Conservation (phyloP, 2,113 vertebrate genomes). For the Podilymbus podiceps region DNA sequence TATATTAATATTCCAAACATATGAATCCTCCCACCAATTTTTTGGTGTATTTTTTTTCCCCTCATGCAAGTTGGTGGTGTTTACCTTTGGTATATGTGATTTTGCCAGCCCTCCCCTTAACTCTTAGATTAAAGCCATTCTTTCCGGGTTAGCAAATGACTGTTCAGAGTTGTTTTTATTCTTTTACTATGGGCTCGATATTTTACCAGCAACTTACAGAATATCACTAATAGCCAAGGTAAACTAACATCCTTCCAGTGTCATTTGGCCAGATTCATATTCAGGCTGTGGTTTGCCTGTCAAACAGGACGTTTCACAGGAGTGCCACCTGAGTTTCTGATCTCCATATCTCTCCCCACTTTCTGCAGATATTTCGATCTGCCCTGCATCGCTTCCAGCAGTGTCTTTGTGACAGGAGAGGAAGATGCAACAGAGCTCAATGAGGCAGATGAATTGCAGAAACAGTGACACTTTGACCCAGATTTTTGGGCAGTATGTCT, state of each 20-base stretch:
- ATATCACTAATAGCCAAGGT: not conserved
- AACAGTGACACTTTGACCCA: not conserved
- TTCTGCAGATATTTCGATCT: not conserved
- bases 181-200: not conserved
- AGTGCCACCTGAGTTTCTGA: not conserved
- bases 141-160: not conserved
- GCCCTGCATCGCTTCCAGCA: not conserved
- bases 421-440: not conserved
- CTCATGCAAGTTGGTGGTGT: not conserved
- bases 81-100: not conserved
- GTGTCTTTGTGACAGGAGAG: not conserved
- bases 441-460: not conserved
- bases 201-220: not conserved
- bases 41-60: not conserved
- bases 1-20: not conserved
- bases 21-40: not conserved
- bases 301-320: not conserved
- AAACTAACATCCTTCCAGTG: not conserved
- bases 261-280: accelerated
- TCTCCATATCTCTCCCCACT: not conserved
- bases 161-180: not conserved
- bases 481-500: not conserved
- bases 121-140: not conserved
- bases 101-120: not conserved
- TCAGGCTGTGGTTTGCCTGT: not conserved